Conservation (phyloP, 92 coral and sea anemone genomes). For the Epizoanthus illoricatus region DNA sequence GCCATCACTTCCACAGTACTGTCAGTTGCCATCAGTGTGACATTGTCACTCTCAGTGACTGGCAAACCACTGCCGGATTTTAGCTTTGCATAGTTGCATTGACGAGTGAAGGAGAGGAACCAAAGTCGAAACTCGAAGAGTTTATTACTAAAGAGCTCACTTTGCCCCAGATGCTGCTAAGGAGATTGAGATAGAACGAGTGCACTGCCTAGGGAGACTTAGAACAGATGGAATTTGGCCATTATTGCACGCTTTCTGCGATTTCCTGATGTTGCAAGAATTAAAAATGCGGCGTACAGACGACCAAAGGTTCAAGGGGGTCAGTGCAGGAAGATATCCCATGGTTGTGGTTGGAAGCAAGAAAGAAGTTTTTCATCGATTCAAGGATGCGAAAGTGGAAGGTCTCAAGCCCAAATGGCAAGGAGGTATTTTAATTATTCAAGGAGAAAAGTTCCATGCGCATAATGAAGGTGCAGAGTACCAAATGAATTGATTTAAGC, state of each 20-base stretch:
- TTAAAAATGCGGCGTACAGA: too few relatives aligned
- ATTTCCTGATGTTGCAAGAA: too few relatives aligned
- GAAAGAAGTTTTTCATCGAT: constrained; percentile 14
- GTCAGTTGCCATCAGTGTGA: too few relatives aligned
- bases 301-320: neutral
- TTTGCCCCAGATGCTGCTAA: neutral
- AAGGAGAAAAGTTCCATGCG: constrained; percentile 11
- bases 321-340: neutral
- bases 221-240: neutral
- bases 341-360: constrained; percentile 3
- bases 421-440: constrained; percentile 8
- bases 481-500: constrained; percentile 4
- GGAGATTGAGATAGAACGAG: constrained; percentile 16
- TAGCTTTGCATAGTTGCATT: too few relatives aligned
- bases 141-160: constrained; percentile 3
- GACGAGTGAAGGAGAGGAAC: too few relatives aligned
- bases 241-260: too few relatives aligned
- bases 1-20: too few relatives aligned
- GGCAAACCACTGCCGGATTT: too few relatives aligned
- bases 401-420: neutral
- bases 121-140: too few relatives aligned
- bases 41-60: too few relatives aligned
- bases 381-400: constrained; percentile 3
- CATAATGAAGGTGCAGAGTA: constrained; percentile 12
- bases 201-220: constrained; percentile 8